These are phyloP conservation scores for Amblyraja radiata DNA, from an alignment of 2,797 vertebrate genomes.

Conservation along the genomic window DNA sequence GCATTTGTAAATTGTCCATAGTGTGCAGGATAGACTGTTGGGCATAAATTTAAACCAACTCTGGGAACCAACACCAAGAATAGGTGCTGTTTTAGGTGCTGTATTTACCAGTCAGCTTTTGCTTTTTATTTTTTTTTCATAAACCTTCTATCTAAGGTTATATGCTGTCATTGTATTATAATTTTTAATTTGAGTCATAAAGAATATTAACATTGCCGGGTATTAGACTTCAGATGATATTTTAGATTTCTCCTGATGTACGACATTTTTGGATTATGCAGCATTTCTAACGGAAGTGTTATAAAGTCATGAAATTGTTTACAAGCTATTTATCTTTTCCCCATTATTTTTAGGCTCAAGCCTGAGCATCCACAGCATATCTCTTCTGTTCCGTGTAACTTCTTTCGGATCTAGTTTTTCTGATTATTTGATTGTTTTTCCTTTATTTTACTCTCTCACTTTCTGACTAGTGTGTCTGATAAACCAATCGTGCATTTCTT, in stretches of 20 bases:
- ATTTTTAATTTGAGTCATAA: background rate
- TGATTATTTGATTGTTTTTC: background rate
- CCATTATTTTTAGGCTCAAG: background rate
- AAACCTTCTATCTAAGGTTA: background rate
- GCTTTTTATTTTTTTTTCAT: background rate
- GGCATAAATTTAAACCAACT: background rate
- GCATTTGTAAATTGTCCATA: no score
- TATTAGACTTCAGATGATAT: background rate
- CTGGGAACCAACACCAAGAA: background rate
- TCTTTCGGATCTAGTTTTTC: background rate
- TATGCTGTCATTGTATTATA: background rate
- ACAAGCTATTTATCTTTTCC: background rate
- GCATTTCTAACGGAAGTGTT: background rate
- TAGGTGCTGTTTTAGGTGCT: background rate
- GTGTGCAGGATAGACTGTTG: background rate
- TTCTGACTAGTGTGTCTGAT: constrained; percentile 1
- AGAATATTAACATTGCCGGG: background rate
- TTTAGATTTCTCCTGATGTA: background rate
- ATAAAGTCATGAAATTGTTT: constrained; percentile 10
- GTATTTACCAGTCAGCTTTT: background rate
- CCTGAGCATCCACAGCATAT: background rate
- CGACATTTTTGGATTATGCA: background rate
- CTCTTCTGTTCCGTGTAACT: constrained; percentile 3
- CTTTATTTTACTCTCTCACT: background rate
- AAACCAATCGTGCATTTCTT: background rate